Evolutionary conservation across 2,888 invertebrate genomes (phyloP), one percentile per base, ranked within the genome.

Genomic region (Acleris emargana): DNA sequence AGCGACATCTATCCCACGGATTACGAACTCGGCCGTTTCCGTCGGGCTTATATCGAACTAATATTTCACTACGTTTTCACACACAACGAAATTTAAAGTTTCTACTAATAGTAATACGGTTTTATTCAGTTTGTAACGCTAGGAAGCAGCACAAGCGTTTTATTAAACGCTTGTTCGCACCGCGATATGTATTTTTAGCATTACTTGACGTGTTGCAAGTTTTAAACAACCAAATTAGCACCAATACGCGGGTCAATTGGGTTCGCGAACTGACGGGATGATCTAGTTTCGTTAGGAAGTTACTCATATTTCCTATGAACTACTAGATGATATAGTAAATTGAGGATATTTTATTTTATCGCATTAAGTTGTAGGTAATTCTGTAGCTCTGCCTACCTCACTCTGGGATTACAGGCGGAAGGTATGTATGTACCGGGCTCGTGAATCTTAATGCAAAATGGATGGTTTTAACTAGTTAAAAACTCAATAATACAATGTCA

Each of bases 1-100:
- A 87, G 82, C 87, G 89, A 82, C 90, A 90, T 89, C 89, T 89
- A 83, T 79, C 71, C 71, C 64, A 68, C 71, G 72, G 70, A 74
- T 73, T 74, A 77, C 67, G 80, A 81, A 87, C 79, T 74, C 76
- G 38, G 50, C 32, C 63, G 76, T 73, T 81, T 79, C 79, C 75
- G 75, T 72, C 70, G 70, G 68, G 69, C 61, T 68, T 64, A 69
- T 67, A 71, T 71, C 68, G 61, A 71, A 75, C 64, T 59, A 64
- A 64, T 64, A 73, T 70, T 68, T 61, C 54, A 67, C 58, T 54
- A 61, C 58, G 61, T 49, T 64, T 53, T 45, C 25, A 47, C 45
- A 38, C 43, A 22, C n/a, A 1, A 25, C 18, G n/a, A 9, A 43
- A 42, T 53, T 22, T 7, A 22, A 22, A 42, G 55, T 62, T 52